Evolutionary conservation across 2,888 invertebrate genomes (phyloP), one percentile per base, ranked within the genome.

Genomic region (Ditula angustiorana): DNA sequence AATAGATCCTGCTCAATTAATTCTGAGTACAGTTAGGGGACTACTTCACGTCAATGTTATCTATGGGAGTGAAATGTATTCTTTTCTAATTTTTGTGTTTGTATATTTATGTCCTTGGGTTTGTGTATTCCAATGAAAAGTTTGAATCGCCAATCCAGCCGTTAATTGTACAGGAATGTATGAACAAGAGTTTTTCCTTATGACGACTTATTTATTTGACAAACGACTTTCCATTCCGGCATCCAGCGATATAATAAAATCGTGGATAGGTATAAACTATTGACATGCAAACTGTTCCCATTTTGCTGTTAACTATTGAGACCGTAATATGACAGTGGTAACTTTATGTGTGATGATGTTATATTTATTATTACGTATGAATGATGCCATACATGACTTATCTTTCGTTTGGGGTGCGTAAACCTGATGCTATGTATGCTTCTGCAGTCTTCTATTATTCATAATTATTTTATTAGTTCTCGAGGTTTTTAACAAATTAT

Each of bases 1-100:
- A 89, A 86, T 82, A 83, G 81, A 84, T 85, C 75, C 84, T 91
- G 92, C 92, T 92, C 92, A 92, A 92, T 91, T 83, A 86, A 85
- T 81, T 85, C 82, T 83, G 90, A 87, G 89, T 87, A 83, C 84
- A 84, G 84, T 81, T 83, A 87, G 85, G 80, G 76, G 85, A 82
- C 86, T 81, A 78, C 78, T 74, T 76, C 78, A 77, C 78, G 75
- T 72, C 76, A 75, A 75, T 77, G 82, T 77, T 81, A 79, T 77
- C 71, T 70, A 49, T 66, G 81, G 81, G 86, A 85, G 83, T 69
- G 74, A 83, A 80, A 83, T 86, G 83, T 74, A 71, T 81, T 77
- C 78, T 73, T 72, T 62, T 50, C 24, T 13, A 13, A 33, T 59
- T 55, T 55, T 65, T 35, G 30, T 26, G 46, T 50, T 66, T 10